Evolutionary conservation across 2,888 invertebrate genomes (phyloP), one percentile per base, ranked within the genome.

Genomic region (Morinoia aosen): DNA sequence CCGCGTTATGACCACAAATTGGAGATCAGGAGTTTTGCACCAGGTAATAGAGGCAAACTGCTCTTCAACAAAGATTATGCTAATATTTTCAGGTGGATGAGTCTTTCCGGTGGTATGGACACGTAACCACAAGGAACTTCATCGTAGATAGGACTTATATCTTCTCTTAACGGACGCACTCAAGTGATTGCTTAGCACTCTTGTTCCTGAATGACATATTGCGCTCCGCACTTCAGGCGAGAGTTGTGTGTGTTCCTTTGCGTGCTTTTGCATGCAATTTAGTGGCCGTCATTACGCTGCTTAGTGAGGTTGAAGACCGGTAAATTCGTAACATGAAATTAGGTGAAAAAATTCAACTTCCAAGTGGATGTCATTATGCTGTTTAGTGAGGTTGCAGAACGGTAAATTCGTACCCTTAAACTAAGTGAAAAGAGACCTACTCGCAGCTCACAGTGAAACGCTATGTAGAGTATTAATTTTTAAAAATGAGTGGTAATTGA

Each of bases 41-140:
- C 76, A 10, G 76, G 33, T 76, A 76, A 76, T 76, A 33, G 76
- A 76, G 76, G 76, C 33, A 76, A 76, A 76, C 8, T 33, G 33
- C 19, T 76, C 33, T 76, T 76, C 33, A 76, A 3, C 25, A 33
- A 76, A 33, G 76, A 76, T 33, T 76, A 76, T 33, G 25, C 76
- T 76, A 76, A 76, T 76, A 76, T 76, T 76, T 76, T 76, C 76
- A 76, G 33, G 76, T 76, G 76, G 76, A 76, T 33, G 76, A 76
- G 76, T 76, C 76, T 76, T 76, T 76, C 76, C 25, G 16, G 25
- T 2, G 3, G 10, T 10, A 33, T 33, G 10, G 19, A 33, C 25
- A 33, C 25, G 76, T 76, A 76, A 76, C 76, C 76, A 76, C 76
- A 33, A 33, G 48, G 76, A 33, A 10, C 25, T 25, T 10, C 25